These are phyloP conservation scores for Chaenogobius annularis DNA, from an alignment of 2,113 vertebrate genomes.

Conservation along the genomic window DNA sequence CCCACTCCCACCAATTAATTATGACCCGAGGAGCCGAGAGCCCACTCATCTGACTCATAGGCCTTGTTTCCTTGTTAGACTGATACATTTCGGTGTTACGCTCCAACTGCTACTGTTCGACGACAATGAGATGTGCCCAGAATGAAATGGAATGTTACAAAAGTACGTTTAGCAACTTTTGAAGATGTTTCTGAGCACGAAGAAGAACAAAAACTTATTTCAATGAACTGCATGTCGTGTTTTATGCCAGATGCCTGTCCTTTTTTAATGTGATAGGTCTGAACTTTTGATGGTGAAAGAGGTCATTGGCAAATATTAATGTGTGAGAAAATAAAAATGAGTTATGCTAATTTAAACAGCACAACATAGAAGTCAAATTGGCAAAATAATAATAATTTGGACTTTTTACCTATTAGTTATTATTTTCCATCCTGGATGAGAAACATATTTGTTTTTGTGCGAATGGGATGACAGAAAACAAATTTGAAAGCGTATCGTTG, in stretches of 20 bases:
- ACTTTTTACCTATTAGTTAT: neutral
- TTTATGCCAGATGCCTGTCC: too few relatives aligned
- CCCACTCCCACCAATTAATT: slow-evolving; percentile 60
- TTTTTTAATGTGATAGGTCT: too few relatives aligned
- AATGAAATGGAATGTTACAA: neutral
- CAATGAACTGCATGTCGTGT: too few relatives aligned
- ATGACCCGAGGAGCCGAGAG: slow-evolving; percentile 46
- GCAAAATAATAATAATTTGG: neutral
- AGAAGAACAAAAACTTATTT: too few relatives aligned
- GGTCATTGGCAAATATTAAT: neutral
- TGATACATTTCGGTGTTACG: slow-evolving; percentile 13
- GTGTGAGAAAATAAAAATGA: neutral
- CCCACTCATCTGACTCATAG: slow-evolving; percentile 32
- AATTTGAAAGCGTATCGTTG: slow-evolving; percentile 10
- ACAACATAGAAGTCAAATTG: neutral
- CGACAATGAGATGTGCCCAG: neutral
- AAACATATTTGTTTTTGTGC: neutral
- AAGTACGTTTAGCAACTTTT: neutral
- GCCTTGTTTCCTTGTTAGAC: slow-evolving; percentile 34
- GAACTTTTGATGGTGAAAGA: neutral
- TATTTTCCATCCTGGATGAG: neutral
- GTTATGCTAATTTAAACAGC: neutral
- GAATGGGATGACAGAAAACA: neutral
- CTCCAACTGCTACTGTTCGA: neutral
- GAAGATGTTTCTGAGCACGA: too few relatives aligned